A percentile compares a stretch with the other conserved stretches of the same genome.
Conservation (phyloP, 2,888 invertebrate genomes). For the Eupithecia insigniata region DNA sequence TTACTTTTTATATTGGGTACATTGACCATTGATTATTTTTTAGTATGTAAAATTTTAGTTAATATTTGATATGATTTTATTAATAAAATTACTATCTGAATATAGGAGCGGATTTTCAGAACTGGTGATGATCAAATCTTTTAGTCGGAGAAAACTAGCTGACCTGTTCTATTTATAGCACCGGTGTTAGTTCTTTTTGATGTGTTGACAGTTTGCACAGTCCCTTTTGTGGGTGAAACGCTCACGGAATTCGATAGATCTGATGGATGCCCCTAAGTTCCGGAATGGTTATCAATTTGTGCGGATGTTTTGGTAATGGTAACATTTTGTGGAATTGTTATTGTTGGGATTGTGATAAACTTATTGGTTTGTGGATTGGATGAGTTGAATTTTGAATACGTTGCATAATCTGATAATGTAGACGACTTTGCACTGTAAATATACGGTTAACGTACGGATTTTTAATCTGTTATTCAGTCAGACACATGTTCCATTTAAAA, state of each 20-base stretch:
- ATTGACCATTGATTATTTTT: too few relatives aligned
- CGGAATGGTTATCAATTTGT: slow-evolving; percentile 36
- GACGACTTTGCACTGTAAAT: too few relatives aligned
- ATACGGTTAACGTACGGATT: too few relatives aligned
- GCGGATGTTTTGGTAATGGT: slow-evolving; percentile 26
- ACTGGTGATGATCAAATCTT: background rate
- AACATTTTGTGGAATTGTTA: slow-evolving; percentile 20
- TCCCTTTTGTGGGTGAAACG: slow-evolving; percentile 38
- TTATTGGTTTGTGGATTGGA: slow-evolving; percentile 7
- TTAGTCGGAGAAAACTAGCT: background rate
- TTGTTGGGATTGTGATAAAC: slow-evolving; percentile 13
- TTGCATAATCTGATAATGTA: background rate
- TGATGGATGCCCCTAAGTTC: slow-evolving; percentile 29
- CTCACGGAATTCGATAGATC: slow-evolving; percentile 37
- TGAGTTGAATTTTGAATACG: background rate
- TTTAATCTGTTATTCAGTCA: too few relatives aligned
- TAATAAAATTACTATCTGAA: too few relatives aligned
- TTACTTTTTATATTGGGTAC: too few relatives aligned
- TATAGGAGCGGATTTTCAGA: background rate
- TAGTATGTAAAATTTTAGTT: too few relatives aligned
- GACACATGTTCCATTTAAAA: too few relatives aligned
- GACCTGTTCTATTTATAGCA: background rate
- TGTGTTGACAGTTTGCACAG: slow-evolving; percentile 41
- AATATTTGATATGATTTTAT: too few relatives aligned
- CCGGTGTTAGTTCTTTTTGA: slow-evolving; percentile 39